phyloP scores from a whole-genome alignment of 2,797 vertebrate species.

The Protosalanx chinensis region DNA sequence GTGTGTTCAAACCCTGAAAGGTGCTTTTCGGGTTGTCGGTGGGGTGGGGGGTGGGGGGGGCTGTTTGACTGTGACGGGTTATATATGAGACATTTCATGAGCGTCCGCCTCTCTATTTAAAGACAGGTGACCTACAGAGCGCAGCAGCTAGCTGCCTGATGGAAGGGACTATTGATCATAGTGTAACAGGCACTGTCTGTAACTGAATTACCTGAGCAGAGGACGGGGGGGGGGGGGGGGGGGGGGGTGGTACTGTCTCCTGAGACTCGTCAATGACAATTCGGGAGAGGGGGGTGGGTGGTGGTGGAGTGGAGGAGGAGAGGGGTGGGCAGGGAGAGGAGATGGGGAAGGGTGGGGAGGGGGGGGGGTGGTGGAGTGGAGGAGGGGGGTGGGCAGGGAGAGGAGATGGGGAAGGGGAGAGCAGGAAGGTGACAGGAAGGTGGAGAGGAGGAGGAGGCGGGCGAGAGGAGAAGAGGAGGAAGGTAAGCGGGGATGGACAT shows the following conservation, averaged over 20 bases:
- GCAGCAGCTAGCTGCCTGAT: conserved; percentile 3
- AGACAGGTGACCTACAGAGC: conserved; percentile 15
- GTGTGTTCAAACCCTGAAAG: not conserved
- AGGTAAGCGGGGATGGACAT: not conserved
- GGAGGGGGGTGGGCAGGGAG: conserved; percentile 28
- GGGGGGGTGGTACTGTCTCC: conserved; percentile 22
- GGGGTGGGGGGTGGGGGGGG: too few species aligned
- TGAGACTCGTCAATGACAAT: not conserved
- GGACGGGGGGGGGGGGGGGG: not conserved
- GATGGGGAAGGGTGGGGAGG: conserved; percentile 18
- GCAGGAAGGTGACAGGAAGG: not conserved
- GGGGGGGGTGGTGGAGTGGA: conserved; percentile 21
- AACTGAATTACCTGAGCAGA: conserved; percentile 52
- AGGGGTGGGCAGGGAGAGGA: not conserved
- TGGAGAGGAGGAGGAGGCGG: not conserved
- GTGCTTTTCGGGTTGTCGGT: too few species aligned
- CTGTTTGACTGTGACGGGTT: conserved; percentile 12
- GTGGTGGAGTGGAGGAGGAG: conserved; percentile 4
- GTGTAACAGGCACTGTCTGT: conserved; percentile 48
- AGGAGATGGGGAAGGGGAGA: not conserved
- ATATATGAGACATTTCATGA: conserved; percentile 23
- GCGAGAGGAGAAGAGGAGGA: conserved; percentile 12
- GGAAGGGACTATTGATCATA: conserved; percentile 35
- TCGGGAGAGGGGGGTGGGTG: conserved; percentile 7
- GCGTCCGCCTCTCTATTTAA: conserved; percentile 10